These are phyloP conservation scores for Kobus ellipsiprymnus DNA, from an alignment of 2,113 vertebrate species.

Conservation along the genomic window DNA sequence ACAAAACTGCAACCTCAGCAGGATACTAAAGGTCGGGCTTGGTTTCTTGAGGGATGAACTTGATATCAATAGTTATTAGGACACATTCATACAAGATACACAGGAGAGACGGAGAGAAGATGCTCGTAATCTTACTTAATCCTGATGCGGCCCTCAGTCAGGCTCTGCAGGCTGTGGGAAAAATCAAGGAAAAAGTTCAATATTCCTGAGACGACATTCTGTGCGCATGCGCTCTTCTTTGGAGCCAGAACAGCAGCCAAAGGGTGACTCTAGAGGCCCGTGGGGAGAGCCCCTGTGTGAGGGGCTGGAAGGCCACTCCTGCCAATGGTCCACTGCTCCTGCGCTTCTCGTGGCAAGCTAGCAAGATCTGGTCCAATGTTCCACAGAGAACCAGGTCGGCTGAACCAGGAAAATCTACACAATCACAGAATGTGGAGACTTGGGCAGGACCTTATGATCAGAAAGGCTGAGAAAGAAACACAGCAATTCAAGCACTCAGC, in stretches of 20 bases:
- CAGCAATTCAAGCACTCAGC: background rate
- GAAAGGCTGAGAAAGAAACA: background rate
- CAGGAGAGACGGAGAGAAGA: constrained; percentile 73
- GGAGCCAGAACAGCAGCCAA: background rate
- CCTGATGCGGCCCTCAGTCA: constrained; percentile 68
- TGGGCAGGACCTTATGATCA: background rate
- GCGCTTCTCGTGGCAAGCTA: fast-evolving
- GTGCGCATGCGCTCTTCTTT: background rate
- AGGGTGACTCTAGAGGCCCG: background rate
- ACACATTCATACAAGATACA: constrained; percentile 76
- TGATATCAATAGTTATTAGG: constrained; percentile 85
- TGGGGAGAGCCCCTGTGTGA: background rate
- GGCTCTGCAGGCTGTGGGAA: constrained; percentile 85
- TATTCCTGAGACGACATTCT: background rate
- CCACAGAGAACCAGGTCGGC: background rate
- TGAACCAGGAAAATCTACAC: background rate
- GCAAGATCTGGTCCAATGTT: background rate
- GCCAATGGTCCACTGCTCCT: fast-evolving
- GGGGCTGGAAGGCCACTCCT: background rate
- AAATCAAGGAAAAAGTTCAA: constrained; percentile 65
- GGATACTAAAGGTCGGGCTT: constrained; percentile 80
- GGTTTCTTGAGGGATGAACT: constrained; percentile 80
- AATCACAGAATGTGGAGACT: background rate
- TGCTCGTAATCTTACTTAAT: constrained; percentile 83
- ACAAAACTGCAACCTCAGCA: constrained; percentile 80